Percentiles rank a stretch among this genome's conserved stretches.
Conservation (phyloP, 2,113 vertebrate species). For the Microcebus tavaratra region DNA sequence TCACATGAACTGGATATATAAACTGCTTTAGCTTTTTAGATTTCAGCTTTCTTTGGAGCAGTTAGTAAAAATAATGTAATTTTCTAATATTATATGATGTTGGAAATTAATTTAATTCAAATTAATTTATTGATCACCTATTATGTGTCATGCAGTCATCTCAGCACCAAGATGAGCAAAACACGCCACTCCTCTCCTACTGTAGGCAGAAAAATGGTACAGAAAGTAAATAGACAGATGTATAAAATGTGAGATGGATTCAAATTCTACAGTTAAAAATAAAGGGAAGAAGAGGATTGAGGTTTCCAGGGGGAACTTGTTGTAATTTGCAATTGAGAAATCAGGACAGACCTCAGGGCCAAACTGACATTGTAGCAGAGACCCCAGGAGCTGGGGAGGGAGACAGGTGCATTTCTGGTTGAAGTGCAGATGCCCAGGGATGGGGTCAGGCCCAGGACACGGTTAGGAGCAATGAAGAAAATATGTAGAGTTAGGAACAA, state of each 20-base stretch:
- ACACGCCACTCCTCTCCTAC: not conserved
- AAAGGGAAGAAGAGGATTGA: too few species aligned
- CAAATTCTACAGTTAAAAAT: not conserved
- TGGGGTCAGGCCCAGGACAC: accelerated
- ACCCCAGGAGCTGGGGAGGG: not conserved
- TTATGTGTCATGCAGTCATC: not conserved
- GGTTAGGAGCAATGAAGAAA: too few species aligned
- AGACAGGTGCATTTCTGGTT: not conserved
- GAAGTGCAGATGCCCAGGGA: too few species aligned
- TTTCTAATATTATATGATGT: not conserved
- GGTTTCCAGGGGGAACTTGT: not conserved
- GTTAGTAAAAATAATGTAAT: not conserved
- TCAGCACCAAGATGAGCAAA: not conserved
- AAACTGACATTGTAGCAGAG: not conserved
- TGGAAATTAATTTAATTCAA: not conserved
- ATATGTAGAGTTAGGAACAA: too few species aligned
- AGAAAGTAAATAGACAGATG: not conserved
- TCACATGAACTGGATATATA: too few species aligned
- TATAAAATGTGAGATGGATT: not conserved
- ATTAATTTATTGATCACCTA: not conserved
- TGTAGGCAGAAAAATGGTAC: not conserved
- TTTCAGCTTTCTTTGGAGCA: not conserved
- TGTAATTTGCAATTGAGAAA: not conserved
- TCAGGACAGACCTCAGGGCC: not conserved
- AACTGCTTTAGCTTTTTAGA: not conserved